A percentile compares a stretch with the other conserved stretches of the same genome.
phyloP scores from a whole-genome alignment of 2,797 vertebrate genomes.

The Sebastes vulpes region DNA sequence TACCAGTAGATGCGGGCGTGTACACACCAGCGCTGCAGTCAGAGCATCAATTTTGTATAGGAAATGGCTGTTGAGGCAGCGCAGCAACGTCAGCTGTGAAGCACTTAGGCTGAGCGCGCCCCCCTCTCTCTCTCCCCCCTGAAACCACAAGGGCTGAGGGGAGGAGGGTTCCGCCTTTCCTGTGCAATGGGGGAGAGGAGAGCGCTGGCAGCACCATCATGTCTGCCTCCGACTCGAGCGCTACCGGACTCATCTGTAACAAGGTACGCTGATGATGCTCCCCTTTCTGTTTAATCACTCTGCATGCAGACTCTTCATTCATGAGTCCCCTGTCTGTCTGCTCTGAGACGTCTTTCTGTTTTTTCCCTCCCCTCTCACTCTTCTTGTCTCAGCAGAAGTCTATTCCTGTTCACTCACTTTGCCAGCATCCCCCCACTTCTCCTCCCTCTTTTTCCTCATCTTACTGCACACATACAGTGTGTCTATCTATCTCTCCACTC shows the following conservation, averaged over 20 bases:
- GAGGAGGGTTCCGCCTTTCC: conserved; percentile 72
- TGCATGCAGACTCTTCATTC: conserved; percentile 60
- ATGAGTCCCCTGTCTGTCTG: conserved; percentile 41
- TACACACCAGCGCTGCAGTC: conserved; percentile 81
- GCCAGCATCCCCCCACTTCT: conserved; percentile 52
- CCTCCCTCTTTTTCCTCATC: conserved; percentile 24
- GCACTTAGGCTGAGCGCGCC: conserved; percentile 74
- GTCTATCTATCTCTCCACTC: conserved; percentile 4
- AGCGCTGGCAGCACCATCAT: conserved; percentile 80
- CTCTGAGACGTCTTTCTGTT: conserved; percentile 35
- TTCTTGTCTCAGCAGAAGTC: conserved; percentile 62
- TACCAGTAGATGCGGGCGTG: conserved; percentile 61
- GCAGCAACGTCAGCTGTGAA: conserved; percentile 76
- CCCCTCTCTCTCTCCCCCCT: conserved; percentile 57
- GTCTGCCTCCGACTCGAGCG: conserved; percentile 87
- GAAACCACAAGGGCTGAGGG: conserved; percentile 67
- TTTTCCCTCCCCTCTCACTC: conserved; percentile 12
- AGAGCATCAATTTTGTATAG: conserved; percentile 86
- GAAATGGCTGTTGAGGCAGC: conserved; percentile 80
- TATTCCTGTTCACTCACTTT: conserved; percentile 65
- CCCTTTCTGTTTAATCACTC: conserved; percentile 47
- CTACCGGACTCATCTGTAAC: conserved; percentile 86
- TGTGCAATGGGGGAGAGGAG: conserved; percentile 73
- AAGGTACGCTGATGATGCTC: conserved; percentile 77
- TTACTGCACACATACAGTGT: conserved; percentile 14